Percentiles rank a stretch among this genome's conserved stretches.
Evolutionary conservation across 2,113 vertebrate genomes (phyloP).

Genomic region (Gopherus flavomarginatus): DNA sequence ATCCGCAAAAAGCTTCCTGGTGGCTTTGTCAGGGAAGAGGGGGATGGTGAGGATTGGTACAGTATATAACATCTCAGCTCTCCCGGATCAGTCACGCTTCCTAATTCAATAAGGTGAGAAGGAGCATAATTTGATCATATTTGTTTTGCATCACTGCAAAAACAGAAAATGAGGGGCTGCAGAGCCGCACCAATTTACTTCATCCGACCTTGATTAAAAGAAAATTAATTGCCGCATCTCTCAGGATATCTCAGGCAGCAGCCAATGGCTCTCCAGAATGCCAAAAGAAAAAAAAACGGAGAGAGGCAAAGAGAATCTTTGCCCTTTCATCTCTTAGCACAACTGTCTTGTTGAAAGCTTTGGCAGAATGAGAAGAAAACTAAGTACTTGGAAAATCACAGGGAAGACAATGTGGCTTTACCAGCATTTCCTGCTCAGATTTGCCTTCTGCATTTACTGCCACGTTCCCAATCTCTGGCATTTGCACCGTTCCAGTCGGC

Average conservation of each 20-base stretch:
- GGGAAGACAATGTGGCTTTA: neutral
- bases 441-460: neutral
- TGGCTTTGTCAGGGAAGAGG: constrained; percentile 50
- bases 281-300: constrained; percentile 72
- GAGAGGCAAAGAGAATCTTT: constrained; percentile 22
- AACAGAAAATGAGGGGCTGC: constrained; percentile 99
- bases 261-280: constrained; percentile 90
- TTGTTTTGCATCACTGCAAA: constrained; percentile 99
- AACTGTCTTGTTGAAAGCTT: constrained; percentile 38
- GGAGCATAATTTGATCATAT: constrained; percentile 99
- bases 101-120: constrained; percentile 99
- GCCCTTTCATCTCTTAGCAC: constrained; percentile 66
- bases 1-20: constrained; percentile 56
- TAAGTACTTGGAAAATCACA: constrained; percentile 14
- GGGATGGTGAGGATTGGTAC: constrained; percentile 60
- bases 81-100: constrained; percentile 97
- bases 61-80: constrained; percentile 89
- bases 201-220: constrained; percentile 99
- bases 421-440: neutral
- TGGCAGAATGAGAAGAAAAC: constrained; percentile 37
- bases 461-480: neutral
- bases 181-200: constrained; percentile 98
- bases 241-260: constrained; percentile 96
- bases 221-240: constrained; percentile 99
- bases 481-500: neutral